Base-by-base conservation (phyloP, 2,797 vertebrate genomes). In the Poeciliopsis gracilis region DNA sequence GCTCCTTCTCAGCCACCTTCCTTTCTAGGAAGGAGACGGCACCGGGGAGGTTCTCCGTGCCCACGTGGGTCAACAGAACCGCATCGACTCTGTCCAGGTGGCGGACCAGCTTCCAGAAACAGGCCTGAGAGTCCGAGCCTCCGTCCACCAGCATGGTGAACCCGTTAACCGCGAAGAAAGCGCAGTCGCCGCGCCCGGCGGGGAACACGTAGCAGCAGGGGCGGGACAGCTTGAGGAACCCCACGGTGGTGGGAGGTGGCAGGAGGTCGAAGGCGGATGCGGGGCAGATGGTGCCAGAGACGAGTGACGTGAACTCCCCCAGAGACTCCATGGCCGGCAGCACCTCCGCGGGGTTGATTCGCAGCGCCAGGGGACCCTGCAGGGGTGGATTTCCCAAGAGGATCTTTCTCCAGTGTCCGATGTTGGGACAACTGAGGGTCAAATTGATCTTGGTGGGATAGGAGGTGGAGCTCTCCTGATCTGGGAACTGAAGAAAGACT, bases 151-250 rank as follows among this genome's bases (percentile, higher is more conserved):
- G 74, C 23, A 99, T 85, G 0, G 98, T 99, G 92, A 99, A 99
- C 2, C 98, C 98, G 0, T 97, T 98, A 13, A 99, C 97, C 0
- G 97, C 97, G 2, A 99, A 99, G 82, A 99, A 98, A 73, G 98
- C 97, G 0, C 97, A 97, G 69, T 99, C 98, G 0, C 98, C 98
- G 0, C 96, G 94, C 20, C 98, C 98, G 0, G 97, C 98, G 0
- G 98, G 98, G 84, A 99, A 99, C 84, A 99, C 93, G 7, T 99
- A 99, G 94, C 98, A 99, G 95, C 98, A 99, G 4, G 98, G 98
- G 38, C 96, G 97, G 61, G 97, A 97, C 30, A 99, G 95, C 86
- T 98, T 97, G n/a, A 99, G 95, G 91, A 99, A 99, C 0, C 98
- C 98, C 0, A 97, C 97, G 0, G 97, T 97, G 77, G 95, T 94